Conservation (phyloP, 2,797 vertebrate species). For the Sebastes jordani region DNA sequence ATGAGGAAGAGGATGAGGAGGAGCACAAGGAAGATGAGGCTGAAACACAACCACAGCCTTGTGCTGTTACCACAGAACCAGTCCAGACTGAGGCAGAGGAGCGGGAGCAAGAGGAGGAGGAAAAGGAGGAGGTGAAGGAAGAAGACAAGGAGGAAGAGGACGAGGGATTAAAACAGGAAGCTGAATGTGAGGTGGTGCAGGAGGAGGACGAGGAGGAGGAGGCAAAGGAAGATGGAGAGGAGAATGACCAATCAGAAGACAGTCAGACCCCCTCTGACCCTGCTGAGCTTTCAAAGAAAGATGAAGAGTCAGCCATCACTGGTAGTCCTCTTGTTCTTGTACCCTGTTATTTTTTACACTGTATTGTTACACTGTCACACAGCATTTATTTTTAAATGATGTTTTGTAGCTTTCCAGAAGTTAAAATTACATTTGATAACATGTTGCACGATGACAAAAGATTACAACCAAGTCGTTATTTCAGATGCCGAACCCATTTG, state of each 20-base stretch:
- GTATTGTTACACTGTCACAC: not conserved
- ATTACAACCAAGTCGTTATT: constrained; percentile 16
- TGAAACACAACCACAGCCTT: constrained; percentile 25
- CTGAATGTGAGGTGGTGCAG: constrained; percentile 19
- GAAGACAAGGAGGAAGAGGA: not conserved
- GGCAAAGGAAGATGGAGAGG: constrained; percentile 32
- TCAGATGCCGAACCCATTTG: constrained; percentile 49
- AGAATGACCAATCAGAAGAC: constrained; percentile 43
- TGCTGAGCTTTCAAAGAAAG: constrained; percentile 43
- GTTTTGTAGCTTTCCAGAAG: not conserved
- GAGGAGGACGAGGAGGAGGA: constrained; percentile 43
- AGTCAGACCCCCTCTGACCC: constrained; percentile 29
- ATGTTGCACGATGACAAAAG: not conserved
- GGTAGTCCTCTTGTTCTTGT: constrained; percentile 45
- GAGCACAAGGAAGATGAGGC: constrained; percentile 29
- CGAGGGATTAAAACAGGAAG: constrained; percentile 20
- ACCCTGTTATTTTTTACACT: not conserved
- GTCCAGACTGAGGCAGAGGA: constrained; percentile 37
- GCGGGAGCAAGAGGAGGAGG: constrained; percentile 6
- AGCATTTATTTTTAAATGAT: not conserved
- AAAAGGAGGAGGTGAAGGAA: not conserved
- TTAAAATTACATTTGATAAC: not conserved
- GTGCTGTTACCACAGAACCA: constrained; percentile 11
- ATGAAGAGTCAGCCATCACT: constrained; percentile 47
- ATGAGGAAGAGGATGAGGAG: constrained; percentile 70